Evolutionary conservation across 2,797 vertebrate species (phyloP), one percentile per base, ranked within the genome.

Genomic region (Erpetoichthys calabaricus): DNA sequence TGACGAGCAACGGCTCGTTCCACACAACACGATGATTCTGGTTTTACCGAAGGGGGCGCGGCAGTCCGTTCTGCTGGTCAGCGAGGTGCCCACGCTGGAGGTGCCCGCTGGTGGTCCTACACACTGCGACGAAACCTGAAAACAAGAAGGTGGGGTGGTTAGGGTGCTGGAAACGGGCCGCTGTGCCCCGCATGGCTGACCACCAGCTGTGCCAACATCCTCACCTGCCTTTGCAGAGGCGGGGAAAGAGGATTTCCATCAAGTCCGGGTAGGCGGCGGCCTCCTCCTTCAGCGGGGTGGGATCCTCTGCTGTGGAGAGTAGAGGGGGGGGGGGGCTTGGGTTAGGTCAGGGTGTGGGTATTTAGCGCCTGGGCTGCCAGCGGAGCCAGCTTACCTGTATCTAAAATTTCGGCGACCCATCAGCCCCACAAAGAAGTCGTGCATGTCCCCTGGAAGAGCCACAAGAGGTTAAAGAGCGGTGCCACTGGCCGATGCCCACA

Each of bases 381-480:
- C 25, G 25, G 25, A 25, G 25, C 25, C 25, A 25, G 25, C 25
- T 25, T 25, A 25, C 25, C 25, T 25, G 25, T 25, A 25, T 25
- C 25, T 25, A 25, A 25, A 25, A 65, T 79, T 88, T 73, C 92
- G 86, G 69, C 91, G 89, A 62, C 94, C 94, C 93, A 98, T 96
- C 6, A 98, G 89, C 61, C 94, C 93, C 71, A 97, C 92, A 72
- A 98, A 98, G 66, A 96, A 89, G 65, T 98, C 93, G 59, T 97
- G 86, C 91, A 97, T 92, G 64, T 94, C 90, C 60, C 92, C 94
- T 98, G 67, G 43, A 67, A 45, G 60, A 42, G 5, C 5, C 45
- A 47, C 4, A 3, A 4, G 25, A 47, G 41, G 6, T 45, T 59
- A 58, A 59, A 42, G 41, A 25, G 3, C 1, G 55, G 43, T 56